Percentiles rank a stretch among this genome's conserved stretches.
phyloP scores from a whole-genome alignment of 2,888 invertebrate species.

The Drosophila barbarae region DNA sequence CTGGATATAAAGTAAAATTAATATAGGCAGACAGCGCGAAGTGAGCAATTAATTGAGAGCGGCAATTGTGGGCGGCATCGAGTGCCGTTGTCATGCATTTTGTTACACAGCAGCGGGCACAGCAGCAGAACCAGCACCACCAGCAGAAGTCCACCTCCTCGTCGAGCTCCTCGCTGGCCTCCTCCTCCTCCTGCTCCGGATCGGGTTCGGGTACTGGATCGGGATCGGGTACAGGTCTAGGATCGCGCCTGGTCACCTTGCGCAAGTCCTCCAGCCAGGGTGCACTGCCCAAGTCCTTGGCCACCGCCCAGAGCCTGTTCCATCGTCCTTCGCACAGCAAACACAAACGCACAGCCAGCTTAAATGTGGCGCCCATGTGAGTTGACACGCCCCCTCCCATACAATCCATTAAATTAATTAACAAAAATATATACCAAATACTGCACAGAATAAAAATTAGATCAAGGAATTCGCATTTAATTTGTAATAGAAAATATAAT shows the following conservation, averaged over 20 bases:
- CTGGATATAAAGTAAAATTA: conserved; percentile 9
- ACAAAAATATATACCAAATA: background rate
- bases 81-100: conserved; percentile 69
- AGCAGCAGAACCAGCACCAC: conserved; percentile 49
- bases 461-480: background rate
- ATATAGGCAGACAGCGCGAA: background rate
- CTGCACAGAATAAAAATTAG: conserved; percentile 5
- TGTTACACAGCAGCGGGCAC: conserved; percentile 65
- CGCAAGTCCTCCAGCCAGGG: conserved; percentile 67
- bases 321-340: conserved; percentile 52
- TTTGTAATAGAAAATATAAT: background rate
- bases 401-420: background rate
- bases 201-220: conserved; percentile 15
- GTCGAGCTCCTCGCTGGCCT: conserved; percentile 39
- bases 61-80: conserved; percentile 35
- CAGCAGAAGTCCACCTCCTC: conserved; percentile 36
- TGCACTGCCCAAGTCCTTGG: conserved; percentile 61
- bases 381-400: conserved; percentile 35
- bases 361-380: conserved; percentile 68
- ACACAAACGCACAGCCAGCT: conserved; percentile 61
- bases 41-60: conserved; percentile 17
- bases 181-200: conserved; percentile 29
- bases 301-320: conserved; percentile 61
- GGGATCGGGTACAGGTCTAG: conserved; percentile 20
- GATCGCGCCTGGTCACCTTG: conserved; percentile 53